A percentile compares a stretch with the other conserved stretches of the same genome.
Conservation (phyloP, 2,797 vertebrate species). For the Scolopax rusticola region DNA sequence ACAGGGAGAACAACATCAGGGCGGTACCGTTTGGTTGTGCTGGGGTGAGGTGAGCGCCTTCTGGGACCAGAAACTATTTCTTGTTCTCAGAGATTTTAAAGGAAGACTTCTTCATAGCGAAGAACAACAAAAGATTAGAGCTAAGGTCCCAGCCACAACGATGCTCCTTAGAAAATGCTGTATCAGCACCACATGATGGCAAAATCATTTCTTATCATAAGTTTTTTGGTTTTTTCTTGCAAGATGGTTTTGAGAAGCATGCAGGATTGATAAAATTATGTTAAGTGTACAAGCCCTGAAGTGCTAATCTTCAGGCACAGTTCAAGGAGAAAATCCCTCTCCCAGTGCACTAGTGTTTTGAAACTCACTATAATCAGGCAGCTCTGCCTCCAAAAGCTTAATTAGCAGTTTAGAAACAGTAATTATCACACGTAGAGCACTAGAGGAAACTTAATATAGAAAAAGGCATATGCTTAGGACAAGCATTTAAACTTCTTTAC, state of each 20-base stretch:
- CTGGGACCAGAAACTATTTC: not conserved
- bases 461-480: not conserved
- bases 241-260: not conserved
- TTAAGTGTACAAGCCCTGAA: not conserved
- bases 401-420: constrained; percentile 46
- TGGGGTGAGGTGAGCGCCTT: not conserved
- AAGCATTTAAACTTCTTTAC: constrained; percentile 28
- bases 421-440: not conserved
- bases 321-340: not conserved
- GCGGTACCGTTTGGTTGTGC: not conserved
- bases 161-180: not conserved
- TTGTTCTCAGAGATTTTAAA: not conserved
- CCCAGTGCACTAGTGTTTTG: constrained; percentile 8
- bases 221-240: not conserved
- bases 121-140: not conserved
- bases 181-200: not conserved
- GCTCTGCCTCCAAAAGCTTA: constrained; percentile 30
- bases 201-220: not conserved
- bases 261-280: not conserved
- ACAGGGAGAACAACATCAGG: not conserved
- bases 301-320: not conserved
- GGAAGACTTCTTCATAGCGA: not conserved
- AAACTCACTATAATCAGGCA: constrained; percentile 8
- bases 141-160: not conserved
- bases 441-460: not conserved